These are phyloP conservation scores for Latrodectus hesperus DNA, from an alignment of 2,888 invertebrate genomes.

Conservation along the genomic window DNA sequence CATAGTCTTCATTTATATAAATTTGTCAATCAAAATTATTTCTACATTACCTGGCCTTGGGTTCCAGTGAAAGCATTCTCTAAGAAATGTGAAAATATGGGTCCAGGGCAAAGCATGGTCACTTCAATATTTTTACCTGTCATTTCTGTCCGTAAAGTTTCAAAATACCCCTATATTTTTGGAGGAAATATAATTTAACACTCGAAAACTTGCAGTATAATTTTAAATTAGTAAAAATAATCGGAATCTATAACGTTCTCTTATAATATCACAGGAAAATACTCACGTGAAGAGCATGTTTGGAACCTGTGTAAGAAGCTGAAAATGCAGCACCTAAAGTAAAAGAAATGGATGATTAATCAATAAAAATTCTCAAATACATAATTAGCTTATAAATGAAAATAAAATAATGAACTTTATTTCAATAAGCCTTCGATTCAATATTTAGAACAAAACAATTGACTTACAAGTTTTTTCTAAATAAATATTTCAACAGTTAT, in stretches of 20 bases:
- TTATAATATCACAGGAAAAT: neutral
- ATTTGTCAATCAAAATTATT: too few relatives aligned
- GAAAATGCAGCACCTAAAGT: constrained; percentile 79
- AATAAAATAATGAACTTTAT: too few relatives aligned
- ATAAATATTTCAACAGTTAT: too few relatives aligned
- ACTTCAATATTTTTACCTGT: constrained; percentile 78
- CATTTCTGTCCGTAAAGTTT: constrained; percentile 79
- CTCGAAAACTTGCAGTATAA: neutral
- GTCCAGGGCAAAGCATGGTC: constrained; percentile 85
- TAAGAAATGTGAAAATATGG: constrained; percentile 82
- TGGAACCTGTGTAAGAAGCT: constrained; percentile 83
- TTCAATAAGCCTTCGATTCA: too few relatives aligned
- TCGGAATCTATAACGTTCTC: neutral
- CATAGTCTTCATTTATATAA: too few relatives aligned
- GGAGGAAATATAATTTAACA: too few relatives aligned
- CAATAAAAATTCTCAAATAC: neutral
- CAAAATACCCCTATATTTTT: constrained; percentile 82
- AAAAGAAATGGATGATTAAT: neutral
- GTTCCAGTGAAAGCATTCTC: constrained; percentile 80
- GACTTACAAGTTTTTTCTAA: too few relatives aligned
- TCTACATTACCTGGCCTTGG: constrained; percentile 74
- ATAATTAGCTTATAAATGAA: too few relatives aligned
- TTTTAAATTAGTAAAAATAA: neutral
- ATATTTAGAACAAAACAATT: too few relatives aligned
- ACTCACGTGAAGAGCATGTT: constrained; percentile 83